phyloP scores from a whole-genome alignment of 2,113 vertebrate genomes.

The Brachyhypopomus occidentalis region DNA sequence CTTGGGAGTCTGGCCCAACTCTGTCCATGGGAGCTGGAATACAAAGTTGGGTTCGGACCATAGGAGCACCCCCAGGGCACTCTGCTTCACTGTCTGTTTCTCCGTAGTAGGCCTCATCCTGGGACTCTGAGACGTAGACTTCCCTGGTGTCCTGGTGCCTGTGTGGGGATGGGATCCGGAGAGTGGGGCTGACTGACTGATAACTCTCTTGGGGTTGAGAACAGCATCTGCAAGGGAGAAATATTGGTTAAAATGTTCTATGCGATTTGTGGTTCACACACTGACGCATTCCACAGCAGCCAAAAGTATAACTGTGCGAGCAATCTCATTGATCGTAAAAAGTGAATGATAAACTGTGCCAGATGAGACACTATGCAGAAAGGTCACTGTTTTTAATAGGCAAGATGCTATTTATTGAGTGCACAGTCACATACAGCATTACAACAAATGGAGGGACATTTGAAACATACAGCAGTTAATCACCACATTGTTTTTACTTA shows the following conservation, averaged over 20 bases:
- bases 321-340: neutral
- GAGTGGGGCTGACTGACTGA: slow-evolving; percentile 74
- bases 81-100: slow-evolving; percentile 64
- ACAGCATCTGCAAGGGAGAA: slow-evolving; percentile 39
- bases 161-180: slow-evolving; percentile 72
- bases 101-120: slow-evolving; percentile 63
- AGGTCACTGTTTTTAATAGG: slow-evolving; percentile 37
- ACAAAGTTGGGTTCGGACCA: slow-evolving; percentile 58
- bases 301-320: neutral
- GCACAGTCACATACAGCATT: slow-evolving; percentile 15
- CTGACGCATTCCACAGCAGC: neutral
- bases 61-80: slow-evolving; percentile 54
- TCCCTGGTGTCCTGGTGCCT: slow-evolving; percentile 62
- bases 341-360: neutral
- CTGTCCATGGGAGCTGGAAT: slow-evolving; percentile 55
- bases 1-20: slow-evolving; percentile 53
- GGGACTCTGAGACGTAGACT: slow-evolving; percentile 69
- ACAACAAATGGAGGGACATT: neutral
- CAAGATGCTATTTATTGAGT: neutral
- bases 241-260: neutral
- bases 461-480: slow-evolving; percentile 17
- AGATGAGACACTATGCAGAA: slow-evolving; percentile 6
- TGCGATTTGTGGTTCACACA: neutral
- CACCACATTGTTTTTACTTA: neutral
- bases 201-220: slow-evolving; percentile 23